phyloP scores from a whole-genome alignment of 2,888 invertebrate genomes.

The Tetanocera ferruginea region DNA sequence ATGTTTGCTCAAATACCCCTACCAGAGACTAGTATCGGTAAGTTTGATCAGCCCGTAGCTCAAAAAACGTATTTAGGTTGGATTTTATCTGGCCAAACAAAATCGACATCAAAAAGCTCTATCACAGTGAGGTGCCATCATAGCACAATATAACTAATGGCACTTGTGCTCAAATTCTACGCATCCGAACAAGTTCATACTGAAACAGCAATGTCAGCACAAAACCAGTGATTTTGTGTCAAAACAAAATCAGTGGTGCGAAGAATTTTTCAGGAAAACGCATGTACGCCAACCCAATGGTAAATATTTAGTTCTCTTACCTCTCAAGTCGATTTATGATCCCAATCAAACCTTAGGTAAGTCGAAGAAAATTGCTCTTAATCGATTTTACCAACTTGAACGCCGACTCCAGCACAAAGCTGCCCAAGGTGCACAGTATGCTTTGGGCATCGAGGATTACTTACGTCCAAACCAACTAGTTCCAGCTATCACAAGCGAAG shows the following conservation, averaged over 20 bases:
- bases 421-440: too few relatives aligned
- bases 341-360: neutral
- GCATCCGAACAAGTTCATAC: neutral
- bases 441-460: neutral
- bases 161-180: slow-evolving; percentile 14
- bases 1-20: neutral
- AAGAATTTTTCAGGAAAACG: too few relatives aligned
- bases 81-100: too few relatives aligned
- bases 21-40: neutral
- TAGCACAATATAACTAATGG: slow-evolving; percentile 12
- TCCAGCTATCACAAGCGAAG: neutral
- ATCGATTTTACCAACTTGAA: too few relatives aligned
- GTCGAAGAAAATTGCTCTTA: too few relatives aligned
- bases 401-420: too few relatives aligned
- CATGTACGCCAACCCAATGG: slow-evolving; percentile 7
- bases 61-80: too few relatives aligned
- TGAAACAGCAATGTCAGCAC: neutral
- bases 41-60: too few relatives aligned
- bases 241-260: slow-evolving; percentile 18
- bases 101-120: too few relatives aligned
- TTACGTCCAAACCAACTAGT: neutral
- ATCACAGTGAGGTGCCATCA: neutral
- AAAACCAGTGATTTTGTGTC: too few relatives aligned
- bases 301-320: slow-evolving; percentile 37
- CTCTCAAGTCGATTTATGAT: slow-evolving; percentile 24